Conservation (phyloP, 2,888 invertebrate genomes). For the Euzophera pinguis region DNA sequence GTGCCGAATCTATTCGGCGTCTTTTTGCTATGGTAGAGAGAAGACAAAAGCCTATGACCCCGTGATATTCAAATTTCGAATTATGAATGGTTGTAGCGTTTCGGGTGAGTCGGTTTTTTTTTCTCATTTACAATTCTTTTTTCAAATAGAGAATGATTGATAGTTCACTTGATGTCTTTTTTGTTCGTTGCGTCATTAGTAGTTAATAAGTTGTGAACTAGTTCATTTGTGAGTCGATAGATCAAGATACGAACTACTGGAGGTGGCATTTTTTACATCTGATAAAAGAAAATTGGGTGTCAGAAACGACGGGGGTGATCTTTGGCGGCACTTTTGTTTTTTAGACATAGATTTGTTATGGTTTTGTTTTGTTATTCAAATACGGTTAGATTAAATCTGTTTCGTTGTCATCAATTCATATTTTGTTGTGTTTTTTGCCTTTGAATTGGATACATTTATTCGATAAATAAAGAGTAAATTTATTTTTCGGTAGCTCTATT, state of each 20-base stretch:
- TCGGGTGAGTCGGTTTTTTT: constrained; percentile 30
- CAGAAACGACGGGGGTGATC: constrained; percentile 6
- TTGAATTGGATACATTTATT: too few relatives aligned
- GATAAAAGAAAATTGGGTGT: constrained; percentile 14
- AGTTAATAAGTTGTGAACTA: constrained; percentile 73
- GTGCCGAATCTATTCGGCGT: background rate
- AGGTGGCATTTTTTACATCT: constrained; percentile 30
- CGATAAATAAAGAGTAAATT: too few relatives aligned
- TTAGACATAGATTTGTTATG: background rate
- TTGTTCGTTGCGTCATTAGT: constrained; percentile 68
- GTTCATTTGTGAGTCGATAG: constrained; percentile 56
- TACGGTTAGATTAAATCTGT: background rate
- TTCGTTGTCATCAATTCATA: background rate
- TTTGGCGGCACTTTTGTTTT: constrained; percentile 9
- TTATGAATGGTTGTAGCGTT: constrained; percentile 49
- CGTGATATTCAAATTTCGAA: constrained; percentile 66
- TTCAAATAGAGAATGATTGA: constrained; percentile 72
- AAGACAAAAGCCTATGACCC: constrained; percentile 48
- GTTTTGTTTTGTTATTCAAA: constrained; percentile 6
- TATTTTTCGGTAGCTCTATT: background rate
- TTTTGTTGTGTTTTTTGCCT: too few relatives aligned
- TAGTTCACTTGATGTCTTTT: constrained; percentile 69
- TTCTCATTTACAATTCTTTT: constrained; percentile 38
- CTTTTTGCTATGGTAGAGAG: constrained; percentile 22
- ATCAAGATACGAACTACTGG: constrained; percentile 30